Percentiles rank a stretch among this genome's conserved stretches.
Evolutionary conservation across 2,888 invertebrate genomes (phyloP).

Genomic region (Drosophila paramelanica): DNA sequence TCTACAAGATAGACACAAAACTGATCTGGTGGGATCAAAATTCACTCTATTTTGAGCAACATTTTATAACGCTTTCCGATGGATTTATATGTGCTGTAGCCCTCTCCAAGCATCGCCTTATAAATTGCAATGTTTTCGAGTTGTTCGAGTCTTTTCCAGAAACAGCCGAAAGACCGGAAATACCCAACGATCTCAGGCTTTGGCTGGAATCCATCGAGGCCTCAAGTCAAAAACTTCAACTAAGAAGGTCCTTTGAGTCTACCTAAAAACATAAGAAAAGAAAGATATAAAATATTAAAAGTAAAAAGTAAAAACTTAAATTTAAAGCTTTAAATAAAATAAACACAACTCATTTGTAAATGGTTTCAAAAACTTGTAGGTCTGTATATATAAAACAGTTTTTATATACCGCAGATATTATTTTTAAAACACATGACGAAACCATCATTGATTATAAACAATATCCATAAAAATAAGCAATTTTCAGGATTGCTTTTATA

Average conservation of each 20-base stretch:
- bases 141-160: conserved; percentile 89
- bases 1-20: conserved; percentile 87
- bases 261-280: not conserved
- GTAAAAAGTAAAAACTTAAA: too few species aligned
- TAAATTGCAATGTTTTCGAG: conserved; percentile 88
- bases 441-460: too few species aligned
- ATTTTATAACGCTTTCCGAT: conserved; percentile 91
- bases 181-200: conserved; percentile 90
- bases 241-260: too few species aligned
- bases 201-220: conserved; percentile 91
- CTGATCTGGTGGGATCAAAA: conserved; percentile 94
- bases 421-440: too few species aligned
- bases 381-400: too few species aligned
- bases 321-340: too few species aligned
- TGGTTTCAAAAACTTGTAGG: too few species aligned
- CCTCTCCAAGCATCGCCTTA: conserved; percentile 91
- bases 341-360: too few species aligned
- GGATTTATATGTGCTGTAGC: conserved; percentile 92
- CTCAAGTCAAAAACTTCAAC: conserved; percentile 89
- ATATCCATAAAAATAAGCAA: not conserved
- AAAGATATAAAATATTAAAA: not conserved
- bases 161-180: conserved; percentile 87
- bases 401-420: too few species aligned
- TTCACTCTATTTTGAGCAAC: conserved; percentile 93
- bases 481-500: not conserved